Percentiles rank a stretch among this genome's conserved stretches.
These are phyloP conservation scores for Seira musarum DNA, from an alignment of 2,888 invertebrate species.

Conservation along the genomic window DNA sequence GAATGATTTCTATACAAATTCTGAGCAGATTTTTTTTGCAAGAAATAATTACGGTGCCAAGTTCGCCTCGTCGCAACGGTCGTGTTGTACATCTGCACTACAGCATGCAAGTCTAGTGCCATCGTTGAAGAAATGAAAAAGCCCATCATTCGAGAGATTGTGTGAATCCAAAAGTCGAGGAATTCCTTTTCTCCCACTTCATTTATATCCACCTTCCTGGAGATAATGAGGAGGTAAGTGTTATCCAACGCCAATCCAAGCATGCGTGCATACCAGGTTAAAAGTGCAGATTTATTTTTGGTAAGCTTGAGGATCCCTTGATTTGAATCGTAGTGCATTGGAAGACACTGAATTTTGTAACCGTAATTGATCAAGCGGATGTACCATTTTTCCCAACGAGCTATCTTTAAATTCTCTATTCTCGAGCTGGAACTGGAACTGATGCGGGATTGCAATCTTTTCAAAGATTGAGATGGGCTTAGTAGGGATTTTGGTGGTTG, in stretches of 20 bases:
- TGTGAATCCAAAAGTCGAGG: constrained; percentile 27
- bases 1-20: too few species aligned
- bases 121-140: neutral
- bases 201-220: neutral
- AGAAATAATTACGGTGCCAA: neutral
- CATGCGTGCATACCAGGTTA: neutral
- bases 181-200: constrained; percentile 15
- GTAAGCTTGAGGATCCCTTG: neutral
- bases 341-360: neutral
- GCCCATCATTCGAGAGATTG: neutral
- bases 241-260: neutral
- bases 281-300: neutral
- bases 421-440: neutral
- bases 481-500: too few species aligned
- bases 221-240: constrained; percentile 14
- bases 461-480: too few species aligned
- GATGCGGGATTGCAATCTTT: too few species aligned
- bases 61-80: neutral
- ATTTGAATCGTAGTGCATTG: neutral
- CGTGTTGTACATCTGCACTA: constrained; percentile 6
- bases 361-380: neutral
- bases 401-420: neutral
- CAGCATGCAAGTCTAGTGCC: neutral
- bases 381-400: constrained; percentile 22
- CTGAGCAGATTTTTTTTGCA: too few species aligned